Percentiles rank a stretch among this genome's conserved stretches.
phyloP scores from a whole-genome alignment of 1,140 invertebrate species.

The Theocolax elegans region DNA sequence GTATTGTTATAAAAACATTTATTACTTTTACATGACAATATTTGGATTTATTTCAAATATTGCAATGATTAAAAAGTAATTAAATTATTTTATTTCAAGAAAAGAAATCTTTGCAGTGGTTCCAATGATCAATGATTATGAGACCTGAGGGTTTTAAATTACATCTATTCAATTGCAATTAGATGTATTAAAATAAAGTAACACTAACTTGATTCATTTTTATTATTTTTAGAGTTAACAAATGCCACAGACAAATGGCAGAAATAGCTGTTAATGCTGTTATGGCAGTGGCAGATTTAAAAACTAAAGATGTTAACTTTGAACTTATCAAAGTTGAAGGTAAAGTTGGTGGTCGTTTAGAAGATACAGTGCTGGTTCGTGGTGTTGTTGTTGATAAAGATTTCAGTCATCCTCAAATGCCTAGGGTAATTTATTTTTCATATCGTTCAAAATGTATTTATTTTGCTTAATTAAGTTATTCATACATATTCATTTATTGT shows the following conservation, averaged over 20 bases:
- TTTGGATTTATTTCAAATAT: conserved; percentile 3
- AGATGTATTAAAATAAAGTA: background rate
- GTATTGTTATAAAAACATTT: conserved; percentile 27
- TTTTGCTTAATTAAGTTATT: background rate
- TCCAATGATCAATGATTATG: conserved; percentile 66
- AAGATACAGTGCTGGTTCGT: conserved; percentile 96
- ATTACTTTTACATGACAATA: conserved; percentile 7
- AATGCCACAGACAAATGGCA: conserved; percentile 95
- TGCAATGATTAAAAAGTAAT: background rate
- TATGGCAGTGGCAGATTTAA: conserved; percentile 92
- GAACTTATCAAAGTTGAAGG: conserved; percentile 99
- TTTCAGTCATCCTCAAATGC: conserved; percentile 99
- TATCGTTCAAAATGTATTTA: background rate
- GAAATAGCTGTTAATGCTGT: conserved; percentile 98
- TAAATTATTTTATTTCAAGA: conserved; percentile 31
- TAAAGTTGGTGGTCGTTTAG: conserved; percentile 96
- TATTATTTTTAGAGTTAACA: conserved; percentile 73
- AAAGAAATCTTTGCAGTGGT: conserved; percentile 48
- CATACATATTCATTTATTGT: background rate
- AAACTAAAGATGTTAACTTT: conserved; percentile 97
- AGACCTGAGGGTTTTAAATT: conserved; percentile 59
- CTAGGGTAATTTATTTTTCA: conserved; percentile 75
- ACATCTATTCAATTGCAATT: background rate
- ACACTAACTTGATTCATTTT: conserved; percentile 20
- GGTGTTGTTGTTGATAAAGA: conserved; percentile 99